A percentile compares a stretch with the other conserved stretches of the same genome.
Evolutionary conservation across 2,888 invertebrate species (phyloP).

Genomic region (Rhyacophila evoluta): DNA sequence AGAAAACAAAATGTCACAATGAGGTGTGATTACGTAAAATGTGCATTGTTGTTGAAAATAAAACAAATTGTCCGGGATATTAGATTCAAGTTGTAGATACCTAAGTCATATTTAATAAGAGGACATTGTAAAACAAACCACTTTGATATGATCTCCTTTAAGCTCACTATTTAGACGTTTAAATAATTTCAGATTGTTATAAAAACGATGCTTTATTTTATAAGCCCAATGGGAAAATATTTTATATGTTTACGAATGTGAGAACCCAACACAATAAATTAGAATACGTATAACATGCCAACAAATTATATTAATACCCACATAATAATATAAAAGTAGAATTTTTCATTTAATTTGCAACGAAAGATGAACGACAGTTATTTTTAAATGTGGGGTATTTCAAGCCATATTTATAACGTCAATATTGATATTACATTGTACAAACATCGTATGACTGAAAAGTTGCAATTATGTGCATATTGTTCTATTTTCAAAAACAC

Average conservation of each 20-base stretch:
- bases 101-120: not conserved
- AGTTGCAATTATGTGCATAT: not conserved
- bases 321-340: too few relatives aligned
- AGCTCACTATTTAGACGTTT: not conserved
- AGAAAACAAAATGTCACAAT: conserved; percentile 3
- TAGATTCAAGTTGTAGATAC: not conserved
- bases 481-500: not conserved
- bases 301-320: too few relatives aligned
- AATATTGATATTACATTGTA: not conserved
- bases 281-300: too few relatives aligned
- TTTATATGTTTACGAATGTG: too few relatives aligned
- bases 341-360: too few relatives aligned
- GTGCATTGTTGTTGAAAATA: not conserved
- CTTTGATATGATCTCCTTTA: conserved; percentile 13
- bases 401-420: not conserved
- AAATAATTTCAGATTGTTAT: too few relatives aligned
- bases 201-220: too few relatives aligned
- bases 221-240: too few relatives aligned
- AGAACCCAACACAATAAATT: too few relatives aligned
- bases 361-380: too few relatives aligned
- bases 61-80: not conserved
- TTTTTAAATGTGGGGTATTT: too few relatives aligned
- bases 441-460: not conserved
- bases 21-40: not conserved
- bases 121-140: conserved; percentile 5